These are phyloP conservation scores for Hydrozoanthus gracilis DNA, from an alignment of 92 coral and sea anemone genomes.

Conservation along the genomic window DNA sequence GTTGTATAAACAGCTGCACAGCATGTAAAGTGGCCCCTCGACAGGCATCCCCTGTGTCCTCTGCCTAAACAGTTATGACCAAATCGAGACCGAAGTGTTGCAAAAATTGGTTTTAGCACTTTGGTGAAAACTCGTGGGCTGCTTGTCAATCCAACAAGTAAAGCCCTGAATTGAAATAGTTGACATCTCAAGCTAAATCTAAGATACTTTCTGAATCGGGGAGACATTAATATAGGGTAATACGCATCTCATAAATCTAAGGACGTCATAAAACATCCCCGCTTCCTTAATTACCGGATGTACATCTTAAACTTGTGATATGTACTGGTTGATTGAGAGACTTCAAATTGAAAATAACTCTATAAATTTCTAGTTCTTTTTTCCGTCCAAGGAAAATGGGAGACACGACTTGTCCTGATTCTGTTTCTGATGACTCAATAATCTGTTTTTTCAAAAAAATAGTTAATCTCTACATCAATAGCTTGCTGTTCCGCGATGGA, in stretches of 20 bases:
- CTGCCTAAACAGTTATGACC: constrained; percentile 63
- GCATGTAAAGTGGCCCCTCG: too few relatives aligned
- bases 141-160: constrained; percentile 67
- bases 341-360: constrained; percentile 72
- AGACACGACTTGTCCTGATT: constrained; percentile 25
- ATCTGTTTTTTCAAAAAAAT: constrained; percentile 39
- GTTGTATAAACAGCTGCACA: neutral
- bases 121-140: constrained; percentile 64
- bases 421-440: constrained; percentile 30
- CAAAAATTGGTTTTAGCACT: constrained; percentile 68
- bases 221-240: constrained; percentile 51
- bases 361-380: constrained; percentile 57
- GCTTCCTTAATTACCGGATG: too few relatives aligned
- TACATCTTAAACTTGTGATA: neutral
- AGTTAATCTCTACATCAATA: constrained; percentile 50
- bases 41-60: constrained; percentile 44
- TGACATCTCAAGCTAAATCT: constrained; percentile 41
- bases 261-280: neutral
- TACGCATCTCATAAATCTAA: constrained; percentile 58
- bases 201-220: constrained; percentile 47
- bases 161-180: constrained; percentile 46
- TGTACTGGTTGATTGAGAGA: constrained; percentile 35
- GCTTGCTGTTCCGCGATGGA: constrained; percentile 48
- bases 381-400: constrained; percentile 64
- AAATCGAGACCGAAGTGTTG: constrained; percentile 51